Percentiles rank a stretch among this genome's conserved stretches.
phyloP scores from a whole-genome alignment of 2,113 vertebrate species.

The Hirundichthys speculiger region DNA sequence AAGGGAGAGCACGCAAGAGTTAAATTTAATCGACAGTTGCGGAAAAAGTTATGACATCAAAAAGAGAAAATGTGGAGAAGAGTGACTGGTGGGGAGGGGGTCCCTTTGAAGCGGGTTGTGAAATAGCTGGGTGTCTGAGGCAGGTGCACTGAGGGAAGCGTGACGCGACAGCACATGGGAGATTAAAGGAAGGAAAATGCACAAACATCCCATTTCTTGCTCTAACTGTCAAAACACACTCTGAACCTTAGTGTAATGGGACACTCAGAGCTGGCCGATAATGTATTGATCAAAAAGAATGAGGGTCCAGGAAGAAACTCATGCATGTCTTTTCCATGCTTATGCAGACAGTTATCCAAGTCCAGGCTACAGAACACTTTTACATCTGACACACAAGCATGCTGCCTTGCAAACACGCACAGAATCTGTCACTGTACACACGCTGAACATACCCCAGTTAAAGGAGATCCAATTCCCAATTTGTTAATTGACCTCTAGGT shows the following conservation, averaged over 20 bases:
- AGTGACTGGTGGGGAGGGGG: slow-evolving; percentile 20
- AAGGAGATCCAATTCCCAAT: slow-evolving; percentile 29
- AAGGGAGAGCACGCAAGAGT: not conserved
- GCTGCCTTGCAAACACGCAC: not conserved
- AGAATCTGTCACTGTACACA: not conserved
- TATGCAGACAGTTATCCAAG: slow-evolving; percentile 13
- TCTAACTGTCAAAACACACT: slow-evolving; percentile 27
- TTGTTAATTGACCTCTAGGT: slow-evolving; percentile 53
- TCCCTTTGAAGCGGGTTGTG: slow-evolving; percentile 57
- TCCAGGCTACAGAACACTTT: not conserved
- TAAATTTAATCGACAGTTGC: slow-evolving; percentile 14
- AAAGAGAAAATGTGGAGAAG: slow-evolving; percentile 19
- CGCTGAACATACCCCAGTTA: slow-evolving; percentile 18
- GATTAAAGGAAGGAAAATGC: slow-evolving; percentile 62
- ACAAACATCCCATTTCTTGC: slow-evolving; percentile 27
- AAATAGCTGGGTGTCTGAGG: slow-evolving; percentile 46
- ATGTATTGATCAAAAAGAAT: slow-evolving; percentile 46
- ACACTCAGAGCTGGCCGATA: slow-evolving; percentile 29
- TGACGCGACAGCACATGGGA: slow-evolving; percentile 33
- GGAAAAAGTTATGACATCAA: not conserved
- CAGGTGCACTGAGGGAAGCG: slow-evolving; percentile 44
- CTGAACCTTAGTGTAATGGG: slow-evolving; percentile 24
- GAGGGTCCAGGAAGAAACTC: slow-evolving; percentile 13
- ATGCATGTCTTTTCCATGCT: slow-evolving; percentile 8
- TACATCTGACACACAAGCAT: not conserved